phyloP scores from a whole-genome alignment of 1,140 invertebrate species.

The Papilio polytes region DNA sequence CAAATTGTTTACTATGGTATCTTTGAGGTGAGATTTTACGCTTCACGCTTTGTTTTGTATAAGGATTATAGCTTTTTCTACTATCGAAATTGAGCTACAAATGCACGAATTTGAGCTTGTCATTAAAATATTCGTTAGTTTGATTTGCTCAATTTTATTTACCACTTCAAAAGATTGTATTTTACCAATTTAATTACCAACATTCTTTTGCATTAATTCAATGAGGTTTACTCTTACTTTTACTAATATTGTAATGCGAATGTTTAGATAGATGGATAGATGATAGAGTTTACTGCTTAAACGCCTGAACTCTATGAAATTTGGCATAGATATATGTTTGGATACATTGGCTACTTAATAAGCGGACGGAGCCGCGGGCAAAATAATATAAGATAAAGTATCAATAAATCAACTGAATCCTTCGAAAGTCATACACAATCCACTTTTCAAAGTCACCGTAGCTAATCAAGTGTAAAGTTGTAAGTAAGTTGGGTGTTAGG shows the following conservation, averaged over 20 bases:
- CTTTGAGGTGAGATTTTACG: neutral
- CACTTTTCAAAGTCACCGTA: constrained; percentile 55
- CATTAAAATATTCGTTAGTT: neutral
- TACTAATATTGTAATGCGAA: too few relatives aligned
- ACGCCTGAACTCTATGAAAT: too few relatives aligned
- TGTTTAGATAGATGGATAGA: too few relatives aligned
- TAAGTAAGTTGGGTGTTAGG: constrained; percentile 47
- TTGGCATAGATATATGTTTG: too few relatives aligned
- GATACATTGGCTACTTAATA: too few relatives aligned
- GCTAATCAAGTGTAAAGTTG: constrained; percentile 71
- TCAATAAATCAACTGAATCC: constrained; percentile 34
- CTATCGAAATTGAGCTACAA: too few relatives aligned
- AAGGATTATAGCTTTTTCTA: too few relatives aligned
- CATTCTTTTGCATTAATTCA: neutral
- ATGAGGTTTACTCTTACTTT: neutral
- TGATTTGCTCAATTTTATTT: neutral
- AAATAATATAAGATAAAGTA: neutral
- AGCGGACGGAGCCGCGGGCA: too few relatives aligned
- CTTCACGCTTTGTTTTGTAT: too few relatives aligned
- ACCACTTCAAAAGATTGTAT: neutral
- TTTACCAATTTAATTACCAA: neutral
- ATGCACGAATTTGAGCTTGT: neutral
- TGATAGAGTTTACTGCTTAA: too few relatives aligned
- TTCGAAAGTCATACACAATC: constrained; percentile 39
- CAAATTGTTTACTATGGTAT: neutral